phyloP scores from a whole-genome alignment of 23 tunicate species.

The Aplidium turbinatum region DNA sequence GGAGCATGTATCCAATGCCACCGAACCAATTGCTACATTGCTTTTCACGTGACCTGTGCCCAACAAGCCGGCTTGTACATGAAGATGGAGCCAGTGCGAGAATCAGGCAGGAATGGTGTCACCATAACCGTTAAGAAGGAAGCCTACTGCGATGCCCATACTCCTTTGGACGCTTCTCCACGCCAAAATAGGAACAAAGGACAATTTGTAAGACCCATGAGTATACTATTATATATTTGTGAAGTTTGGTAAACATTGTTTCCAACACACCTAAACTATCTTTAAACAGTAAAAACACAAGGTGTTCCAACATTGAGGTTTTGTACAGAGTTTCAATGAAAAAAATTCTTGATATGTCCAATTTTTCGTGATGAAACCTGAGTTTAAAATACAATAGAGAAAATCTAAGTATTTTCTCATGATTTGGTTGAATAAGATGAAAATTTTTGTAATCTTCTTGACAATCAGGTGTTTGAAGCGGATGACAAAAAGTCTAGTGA shows the following conservation, averaged over 20 bases:
- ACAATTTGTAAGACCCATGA: slow-evolving; percentile 15
- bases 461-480: not conserved
- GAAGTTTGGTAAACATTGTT: too few species aligned
- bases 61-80: slow-evolving; percentile 94
- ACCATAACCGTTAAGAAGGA: slow-evolving; percentile 79
- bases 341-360: too few species aligned
- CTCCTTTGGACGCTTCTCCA: slow-evolving; percentile 83
- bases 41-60: slow-evolving; percentile 98
- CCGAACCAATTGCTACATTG: slow-evolving; percentile 89
- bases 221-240: too few species aligned
- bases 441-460: not conserved
- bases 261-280: too few species aligned
- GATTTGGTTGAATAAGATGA: too few species aligned
- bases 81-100: slow-evolving; percentile 84
- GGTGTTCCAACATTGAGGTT: too few species aligned
- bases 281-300: too few species aligned
- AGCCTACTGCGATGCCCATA: slow-evolving; percentile 91
- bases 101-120: slow-evolving; percentile 71
- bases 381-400: too few species aligned
- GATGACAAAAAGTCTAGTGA: slow-evolving; percentile 44
- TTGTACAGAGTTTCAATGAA: too few species aligned
- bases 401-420: too few species aligned
- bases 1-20: slow-evolving; percentile 99
- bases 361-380: too few species aligned
- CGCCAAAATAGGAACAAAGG: slow-evolving; percentile 27